These are phyloP conservation scores for Anabas testudineus DNA, from an alignment of 2,797 vertebrate genomes.

Conservation along the genomic window DNA sequence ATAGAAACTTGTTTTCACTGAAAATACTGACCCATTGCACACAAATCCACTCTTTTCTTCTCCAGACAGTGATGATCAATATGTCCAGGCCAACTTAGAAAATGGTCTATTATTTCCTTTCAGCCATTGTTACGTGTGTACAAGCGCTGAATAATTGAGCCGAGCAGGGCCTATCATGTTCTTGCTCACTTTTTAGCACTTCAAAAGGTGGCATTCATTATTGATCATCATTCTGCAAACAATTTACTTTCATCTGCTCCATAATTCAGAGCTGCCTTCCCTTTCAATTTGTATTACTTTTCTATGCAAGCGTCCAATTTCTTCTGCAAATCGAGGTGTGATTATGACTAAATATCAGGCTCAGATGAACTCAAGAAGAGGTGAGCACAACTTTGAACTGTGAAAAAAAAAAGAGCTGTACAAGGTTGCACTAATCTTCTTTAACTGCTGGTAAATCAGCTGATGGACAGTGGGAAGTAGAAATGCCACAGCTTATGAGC, in stretches of 20 bases:
- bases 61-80: constrained; percentile 48
- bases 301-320: constrained; percentile 19
- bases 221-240: constrained; percentile 81
- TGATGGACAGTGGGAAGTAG: too few relatives aligned
- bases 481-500: too few relatives aligned
- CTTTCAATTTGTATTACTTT: constrained; percentile 58
- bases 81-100: constrained; percentile 29
- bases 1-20: constrained; percentile 3
- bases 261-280: constrained; percentile 80
- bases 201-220: constrained; percentile 87
- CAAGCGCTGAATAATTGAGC: constrained; percentile 73
- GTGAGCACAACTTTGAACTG: constrained; percentile 46
- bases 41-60: constrained; percentile 4
- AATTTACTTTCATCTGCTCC: constrained; percentile 84
- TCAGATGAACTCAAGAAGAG: not conserved
- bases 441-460: constrained; percentile 24
- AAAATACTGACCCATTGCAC: not conserved
- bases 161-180: constrained; percentile 64
- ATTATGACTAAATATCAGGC: constrained; percentile 27
- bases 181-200: constrained; percentile 77
- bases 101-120: constrained; percentile 67
- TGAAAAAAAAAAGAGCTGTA: constrained; percentile 11
- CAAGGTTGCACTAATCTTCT: constrained; percentile 28
- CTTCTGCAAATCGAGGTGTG: constrained; percentile 18
- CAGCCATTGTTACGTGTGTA: constrained; percentile 62